Evolutionary conservation across 2,888 invertebrate genomes (phyloP), one percentile per base, ranked within the genome.

Genomic region (Neuroscelio doddi): DNA sequence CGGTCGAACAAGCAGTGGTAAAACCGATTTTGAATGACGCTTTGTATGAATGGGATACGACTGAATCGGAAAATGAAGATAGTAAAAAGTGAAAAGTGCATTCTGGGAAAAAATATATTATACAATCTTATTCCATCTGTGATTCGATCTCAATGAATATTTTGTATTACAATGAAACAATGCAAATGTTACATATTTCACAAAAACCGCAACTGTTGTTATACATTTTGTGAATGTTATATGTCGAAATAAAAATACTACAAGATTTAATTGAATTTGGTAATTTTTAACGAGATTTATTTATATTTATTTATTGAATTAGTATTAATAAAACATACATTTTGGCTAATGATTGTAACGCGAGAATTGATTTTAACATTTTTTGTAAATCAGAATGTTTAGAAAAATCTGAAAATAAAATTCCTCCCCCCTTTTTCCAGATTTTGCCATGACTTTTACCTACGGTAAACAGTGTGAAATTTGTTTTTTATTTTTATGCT

Each of bases 21-120:
- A 44, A 44, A 29, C 1, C 5, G 3, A 10, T 29, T 21, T 8
- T 15, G 26, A 17, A 36, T 1, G 32, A 53, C 8, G 7, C 21
- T 21, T 36, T 70, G 12, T 73, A 75, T 17, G 72, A 74, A 36
- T 78, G 77, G 77, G 73, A 77, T 34, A 77, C 79, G 0, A 77
- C 76, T 3, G 77, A 77, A 50, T 76, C 77, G 24, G 77, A 78
- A 30, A 57, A 62, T 26, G 53, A 75, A 38, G 26, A 3, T 53
- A 47, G 57, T 36, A 64, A 46, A 57, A 59, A 56, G 52, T 38
- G 46, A 46, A 16, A 38, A 42, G 26, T 12, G 36, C n/a, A 4
- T n/a, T n/a, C n/a, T n/a, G n/a, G n/a, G n/a, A n/a, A n/a, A n/a
- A n/a, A n/a, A n/a, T n/a, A n/a, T n/a, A n/a, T n/a, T n/a, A n/a